Percentiles rank a stretch among this genome's conserved stretches.
Conservation (phyloP, 2,888 invertebrate species). For the Camponotus fellah region DNA sequence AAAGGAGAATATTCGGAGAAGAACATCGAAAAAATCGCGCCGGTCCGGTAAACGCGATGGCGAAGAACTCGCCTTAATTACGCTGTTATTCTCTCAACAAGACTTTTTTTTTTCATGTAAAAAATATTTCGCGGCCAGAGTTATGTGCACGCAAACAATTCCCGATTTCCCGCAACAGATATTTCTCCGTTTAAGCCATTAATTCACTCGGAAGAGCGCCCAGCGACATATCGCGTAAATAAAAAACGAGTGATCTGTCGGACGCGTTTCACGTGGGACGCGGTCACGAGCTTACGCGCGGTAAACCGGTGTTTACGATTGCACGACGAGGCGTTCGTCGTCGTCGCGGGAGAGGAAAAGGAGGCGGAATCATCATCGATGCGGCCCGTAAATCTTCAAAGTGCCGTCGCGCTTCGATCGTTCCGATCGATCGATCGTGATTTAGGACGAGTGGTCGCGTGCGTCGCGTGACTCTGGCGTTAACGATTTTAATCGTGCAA, state of each 20-base stretch:
- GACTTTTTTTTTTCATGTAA: neutral
- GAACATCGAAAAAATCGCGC: neutral
- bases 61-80: constrained; percentile 24
- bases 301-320: constrained; percentile 28
- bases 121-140: constrained; percentile 19
- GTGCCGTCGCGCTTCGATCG: constrained; percentile 53
- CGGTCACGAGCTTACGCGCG: neutral
- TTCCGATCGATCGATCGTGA: constrained; percentile 61
- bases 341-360: neutral
- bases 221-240: neutral
- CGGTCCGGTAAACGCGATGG: neutral
- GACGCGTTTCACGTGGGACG: constrained; percentile 13
- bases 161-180: neutral
- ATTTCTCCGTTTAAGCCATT: neutral
- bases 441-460: constrained; percentile 61
- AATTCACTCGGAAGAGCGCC: neutral
- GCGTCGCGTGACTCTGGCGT: constrained; percentile 72
- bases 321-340: constrained; percentile 20
- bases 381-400: constrained; percentile 37
- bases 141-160: constrained; percentile 23
- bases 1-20: neutral
- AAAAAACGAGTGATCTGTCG: neutral
- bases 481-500: constrained; percentile 61
- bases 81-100: constrained; percentile 15
- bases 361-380: constrained; percentile 4